Conservation (phyloP, 2,113 vertebrate species). For the Pristiophorus japonicus region DNA sequence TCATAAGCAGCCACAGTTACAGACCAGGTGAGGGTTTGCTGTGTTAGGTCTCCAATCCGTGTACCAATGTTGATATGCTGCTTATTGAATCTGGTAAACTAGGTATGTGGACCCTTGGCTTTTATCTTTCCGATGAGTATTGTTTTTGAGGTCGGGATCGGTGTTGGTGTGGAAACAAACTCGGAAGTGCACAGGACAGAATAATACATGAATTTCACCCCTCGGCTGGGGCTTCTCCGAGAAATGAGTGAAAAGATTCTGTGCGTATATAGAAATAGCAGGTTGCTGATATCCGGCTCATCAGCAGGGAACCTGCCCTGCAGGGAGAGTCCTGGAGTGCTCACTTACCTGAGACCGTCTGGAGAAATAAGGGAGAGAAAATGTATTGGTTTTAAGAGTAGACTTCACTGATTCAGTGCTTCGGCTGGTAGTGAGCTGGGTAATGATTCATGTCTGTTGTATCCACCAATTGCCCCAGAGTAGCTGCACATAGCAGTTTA, state of each 20-base stretch:
- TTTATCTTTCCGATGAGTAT: background rate
- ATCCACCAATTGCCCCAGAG: background rate
- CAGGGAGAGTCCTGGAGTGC: background rate
- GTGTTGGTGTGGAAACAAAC: background rate
- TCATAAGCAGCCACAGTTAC: conserved; percentile 75
- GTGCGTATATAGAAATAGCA: background rate
- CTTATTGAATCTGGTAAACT: background rate
- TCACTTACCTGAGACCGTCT: background rate
- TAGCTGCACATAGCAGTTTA: background rate
- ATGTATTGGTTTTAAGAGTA: no score
- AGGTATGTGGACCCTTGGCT: background rate
- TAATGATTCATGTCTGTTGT: background rate
- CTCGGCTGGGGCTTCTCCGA: background rate
- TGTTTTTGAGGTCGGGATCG: background rate
- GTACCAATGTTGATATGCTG: background rate
- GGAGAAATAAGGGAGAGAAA: background rate
- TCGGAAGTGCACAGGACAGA: background rate
- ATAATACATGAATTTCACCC: background rate
- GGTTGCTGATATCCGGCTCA: background rate
- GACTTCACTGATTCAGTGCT: background rate
- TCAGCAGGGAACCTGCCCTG: background rate
- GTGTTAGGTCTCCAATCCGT: background rate
- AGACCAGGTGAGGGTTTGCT: conserved; percentile 76
- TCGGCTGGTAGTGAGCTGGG: background rate
- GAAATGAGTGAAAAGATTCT: background rate